Evolutionary conservation across 2,113 vertebrate species (phyloP), one percentile per base, ranked within the genome.

Genomic region (Mesoclemmys tuberculata): DNA sequence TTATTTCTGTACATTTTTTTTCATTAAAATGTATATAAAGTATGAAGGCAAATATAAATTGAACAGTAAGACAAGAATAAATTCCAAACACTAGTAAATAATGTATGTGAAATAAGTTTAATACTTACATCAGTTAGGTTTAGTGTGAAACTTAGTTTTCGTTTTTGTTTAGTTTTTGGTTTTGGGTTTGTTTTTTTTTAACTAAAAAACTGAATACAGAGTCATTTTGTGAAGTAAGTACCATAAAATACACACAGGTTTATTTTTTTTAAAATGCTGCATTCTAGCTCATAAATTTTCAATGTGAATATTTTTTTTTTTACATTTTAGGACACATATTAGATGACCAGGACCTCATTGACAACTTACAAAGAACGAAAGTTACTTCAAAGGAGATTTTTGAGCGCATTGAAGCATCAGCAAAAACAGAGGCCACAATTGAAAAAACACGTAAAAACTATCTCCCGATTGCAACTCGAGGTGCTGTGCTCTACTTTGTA

Each of bases 311-410:
- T 85, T 49, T 2, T 71, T 2, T 71, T 38, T 84, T 56, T 91
- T 88, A 84, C 18, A 49, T 61, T 93, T 80, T 88, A 98, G 98
- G 96, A 6, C 93, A 89, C 6, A 46, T 98, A 10, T 85, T 98
- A 77, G 98, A 98, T 89, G 96, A 98, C 44, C 95, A 97, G 35
- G 96, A 97, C 56, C 95, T 97, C 35, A 82, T 98, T 84, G 97
- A 97, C 38, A 97, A 79, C 56, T 87, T 98, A 82, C 93, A 94
- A 80, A 96, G 93, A 88, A 97, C 96, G 83, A 98, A 98, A 93
- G 35, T 96, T 8, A 97, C 93, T 5, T 96, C 97, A 44, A 96
- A 87, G 35, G 97, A 98, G 80, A 96, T 98, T 89, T 88, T 89
- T 51, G 87, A 95, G 48, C 96, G 94, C 46, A 95, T 98, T 55